A percentile compares a stretch with the other conserved stretches of the same genome.
These are phyloP conservation scores for Frankliniella fusca DNA, from an alignment of 2,888 invertebrate genomes.

Conservation along the genomic window DNA sequence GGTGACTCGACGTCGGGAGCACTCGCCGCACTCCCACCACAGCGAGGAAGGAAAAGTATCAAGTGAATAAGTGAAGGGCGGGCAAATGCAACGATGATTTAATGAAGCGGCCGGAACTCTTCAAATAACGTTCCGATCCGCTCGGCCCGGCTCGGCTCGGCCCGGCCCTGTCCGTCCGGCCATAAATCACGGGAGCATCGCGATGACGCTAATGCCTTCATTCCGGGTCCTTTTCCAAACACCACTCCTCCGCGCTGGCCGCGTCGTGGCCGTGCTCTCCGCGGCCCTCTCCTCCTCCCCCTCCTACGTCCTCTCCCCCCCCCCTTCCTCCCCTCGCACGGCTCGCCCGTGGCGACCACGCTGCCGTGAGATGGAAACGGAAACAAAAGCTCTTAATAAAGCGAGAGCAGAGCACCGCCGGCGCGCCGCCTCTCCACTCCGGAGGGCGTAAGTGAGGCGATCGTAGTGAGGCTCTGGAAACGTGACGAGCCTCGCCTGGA, in stretches of 20 bases:
- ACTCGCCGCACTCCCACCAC: too few relatives aligned
- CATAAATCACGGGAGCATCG: too few relatives aligned
- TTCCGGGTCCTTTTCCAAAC: slow-evolving; percentile 9
- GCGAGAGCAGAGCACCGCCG: neutral
- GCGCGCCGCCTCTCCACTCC: neutral
- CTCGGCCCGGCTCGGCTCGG: too few relatives aligned
- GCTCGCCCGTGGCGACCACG: neutral
- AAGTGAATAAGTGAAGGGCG: neutral
- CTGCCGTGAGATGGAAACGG: neutral
- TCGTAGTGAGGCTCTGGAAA: neutral
- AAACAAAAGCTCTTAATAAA: slow-evolving; percentile 20
- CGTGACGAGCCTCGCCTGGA: neutral
- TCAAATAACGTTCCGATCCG: neutral
- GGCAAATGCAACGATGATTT: neutral
- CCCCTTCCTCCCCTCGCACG: neutral
- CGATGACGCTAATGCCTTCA: slow-evolving; percentile 16
- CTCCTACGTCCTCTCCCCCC: neutral
- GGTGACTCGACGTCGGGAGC: too few relatives aligned
- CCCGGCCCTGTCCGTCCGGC: too few relatives aligned
- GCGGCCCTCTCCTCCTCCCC: neutral
- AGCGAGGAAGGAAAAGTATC: neutral
- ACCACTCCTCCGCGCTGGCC: neutral
- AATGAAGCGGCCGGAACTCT: slow-evolving; percentile 18
- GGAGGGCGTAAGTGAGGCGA: slow-evolving; percentile 2
- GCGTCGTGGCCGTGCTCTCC: neutral